Conservation (phyloP, 2,888 invertebrate genomes). For the Zaprionus obscuricornis region DNA sequence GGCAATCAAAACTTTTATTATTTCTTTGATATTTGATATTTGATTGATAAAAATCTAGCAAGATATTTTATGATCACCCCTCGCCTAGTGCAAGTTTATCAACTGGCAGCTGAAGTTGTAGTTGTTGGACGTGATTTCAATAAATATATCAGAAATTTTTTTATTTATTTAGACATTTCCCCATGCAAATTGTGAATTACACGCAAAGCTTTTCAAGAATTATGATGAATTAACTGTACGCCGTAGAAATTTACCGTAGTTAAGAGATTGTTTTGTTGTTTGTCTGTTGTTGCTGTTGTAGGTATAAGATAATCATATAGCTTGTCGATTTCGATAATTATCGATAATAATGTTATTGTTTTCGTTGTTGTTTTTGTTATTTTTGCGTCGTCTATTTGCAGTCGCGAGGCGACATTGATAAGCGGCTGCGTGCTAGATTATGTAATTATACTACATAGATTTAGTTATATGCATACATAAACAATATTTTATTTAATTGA, state of each 20-base stretch:
- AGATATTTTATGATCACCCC: constrained; percentile 13
- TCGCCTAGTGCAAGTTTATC: constrained; percentile 22
- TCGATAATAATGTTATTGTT: constrained; percentile 2
- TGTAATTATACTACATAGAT: constrained; percentile 58
- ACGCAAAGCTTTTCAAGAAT: constrained; percentile 21
- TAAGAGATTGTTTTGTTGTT: constrained; percentile 11
- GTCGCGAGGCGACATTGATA: constrained; percentile 59
- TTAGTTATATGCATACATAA: constrained; percentile 15
- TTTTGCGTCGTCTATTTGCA: constrained; percentile 51
- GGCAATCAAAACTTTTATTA: no score
- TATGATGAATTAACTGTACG: no score
- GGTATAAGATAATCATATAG: no score
- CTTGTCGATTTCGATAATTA: constrained; percentile 23
- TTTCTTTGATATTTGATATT: no score
- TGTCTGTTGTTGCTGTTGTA: no score
- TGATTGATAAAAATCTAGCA: no score
- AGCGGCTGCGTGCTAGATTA: constrained; percentile 42
- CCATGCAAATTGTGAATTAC: constrained; percentile 21
- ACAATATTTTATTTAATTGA: constrained; percentile 64
- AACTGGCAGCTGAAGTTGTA: background rate
- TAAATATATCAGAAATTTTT: constrained; percentile 27
- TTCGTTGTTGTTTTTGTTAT: constrained; percentile 25
- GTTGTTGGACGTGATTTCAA: constrained; percentile 51
- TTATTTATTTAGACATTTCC: constrained; percentile 41
- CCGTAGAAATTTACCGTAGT: no score